Evolutionary conservation across 2,888 invertebrate species (phyloP).

Genomic region (Aproaerema taeniolella): DNA sequence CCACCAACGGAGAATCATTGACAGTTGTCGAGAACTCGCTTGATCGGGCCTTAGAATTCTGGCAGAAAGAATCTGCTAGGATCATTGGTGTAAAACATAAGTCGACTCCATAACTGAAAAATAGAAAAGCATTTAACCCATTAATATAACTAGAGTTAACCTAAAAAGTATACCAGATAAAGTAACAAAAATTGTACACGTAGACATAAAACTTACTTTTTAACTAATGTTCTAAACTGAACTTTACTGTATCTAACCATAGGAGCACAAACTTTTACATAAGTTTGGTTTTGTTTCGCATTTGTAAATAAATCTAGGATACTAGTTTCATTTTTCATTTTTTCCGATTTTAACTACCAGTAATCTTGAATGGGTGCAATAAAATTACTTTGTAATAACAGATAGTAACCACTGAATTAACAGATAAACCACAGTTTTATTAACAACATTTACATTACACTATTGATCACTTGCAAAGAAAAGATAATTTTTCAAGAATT

Average conservation of each 20-base stretch:
- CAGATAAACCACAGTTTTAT: too few species aligned
- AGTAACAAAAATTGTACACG: not conserved
- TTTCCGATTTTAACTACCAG: too few species aligned
- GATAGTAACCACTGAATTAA: too few species aligned
- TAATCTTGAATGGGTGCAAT: too few species aligned
- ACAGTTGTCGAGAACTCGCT: slow-evolving; percentile 87
- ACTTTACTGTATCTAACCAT: slow-evolving; percentile 94
- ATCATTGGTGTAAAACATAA: slow-evolving; percentile 98
- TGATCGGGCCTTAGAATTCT: slow-evolving; percentile 89
- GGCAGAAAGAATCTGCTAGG: slow-evolving; percentile 93
- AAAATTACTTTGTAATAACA: too few species aligned
- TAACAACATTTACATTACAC: too few species aligned
- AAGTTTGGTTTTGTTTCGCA: slow-evolving; percentile 60
- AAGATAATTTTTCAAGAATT: too few species aligned
- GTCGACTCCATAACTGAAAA: slow-evolving; percentile 87
- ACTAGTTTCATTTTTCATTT: slow-evolving; percentile 51
- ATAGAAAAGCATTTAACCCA: too few species aligned
- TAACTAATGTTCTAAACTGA: slow-evolving; percentile 65
- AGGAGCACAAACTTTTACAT: slow-evolving; percentile 92
- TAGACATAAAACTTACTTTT: slow-evolving; percentile 43
- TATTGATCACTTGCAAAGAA: too few species aligned
- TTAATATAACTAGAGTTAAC: too few species aligned
- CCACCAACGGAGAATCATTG: slow-evolving; percentile 90
- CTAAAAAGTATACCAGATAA: not conserved
- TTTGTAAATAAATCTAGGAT: slow-evolving; percentile 82